Percentiles rank a stretch among this genome's conserved stretches.
Conservation (phyloP, 2,888 invertebrate genomes). For the Papilio elwesi region DNA sequence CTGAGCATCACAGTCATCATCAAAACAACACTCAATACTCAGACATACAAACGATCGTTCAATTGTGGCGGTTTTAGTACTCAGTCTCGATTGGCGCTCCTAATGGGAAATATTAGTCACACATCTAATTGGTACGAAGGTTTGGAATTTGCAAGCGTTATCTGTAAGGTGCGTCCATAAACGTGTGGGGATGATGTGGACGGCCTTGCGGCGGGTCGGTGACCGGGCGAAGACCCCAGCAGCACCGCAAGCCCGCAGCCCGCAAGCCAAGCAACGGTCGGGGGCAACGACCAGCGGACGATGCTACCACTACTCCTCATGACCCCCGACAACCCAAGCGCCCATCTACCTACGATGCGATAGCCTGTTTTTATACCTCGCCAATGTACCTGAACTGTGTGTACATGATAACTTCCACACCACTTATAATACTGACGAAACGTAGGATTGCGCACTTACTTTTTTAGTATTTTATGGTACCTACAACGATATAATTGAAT, state of each 20-base stretch:
- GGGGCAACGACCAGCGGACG: constrained; percentile 79
- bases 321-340: constrained; percentile 51
- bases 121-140: constrained; percentile 33
- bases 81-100: constrained; percentile 12
- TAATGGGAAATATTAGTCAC: constrained; percentile 42
- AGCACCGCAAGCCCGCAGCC: constrained; percentile 65
- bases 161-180: constrained; percentile 62
- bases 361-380: constrained; percentile 22
- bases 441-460: background rate
- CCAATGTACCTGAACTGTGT: constrained; percentile 7
- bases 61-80: constrained; percentile 19
- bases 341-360: constrained; percentile 49
- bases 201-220: constrained; percentile 82
- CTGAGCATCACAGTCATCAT: constrained; percentile 16
- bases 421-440: constrained; percentile 6
- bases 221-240: constrained; percentile 83
- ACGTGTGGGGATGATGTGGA: constrained; percentile 79
- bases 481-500: background rate
- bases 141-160: constrained; percentile 70
- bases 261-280: constrained; percentile 79
- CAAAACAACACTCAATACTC: constrained; percentile 16
- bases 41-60: constrained; percentile 13
- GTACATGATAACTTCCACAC: background rate
- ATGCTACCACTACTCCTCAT: constrained; percentile 65
- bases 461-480: background rate